These are phyloP conservation scores for Augiades crinisus DNA, from an alignment of 2,888 invertebrate species.

Conservation along the genomic window DNA sequence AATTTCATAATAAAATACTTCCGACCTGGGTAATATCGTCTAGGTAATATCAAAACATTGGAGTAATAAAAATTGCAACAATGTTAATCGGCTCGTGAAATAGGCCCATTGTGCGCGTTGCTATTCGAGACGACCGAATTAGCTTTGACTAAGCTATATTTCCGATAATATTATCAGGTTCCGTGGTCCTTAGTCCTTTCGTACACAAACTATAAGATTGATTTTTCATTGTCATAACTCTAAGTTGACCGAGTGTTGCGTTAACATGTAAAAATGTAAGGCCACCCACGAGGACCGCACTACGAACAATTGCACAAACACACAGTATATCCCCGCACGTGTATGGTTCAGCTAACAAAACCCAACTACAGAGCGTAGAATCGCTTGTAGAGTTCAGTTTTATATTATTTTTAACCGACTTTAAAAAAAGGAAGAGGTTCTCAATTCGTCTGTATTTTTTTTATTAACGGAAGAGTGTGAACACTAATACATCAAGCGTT, in stretches of 20 bases:
- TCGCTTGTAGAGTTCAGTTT: no score
- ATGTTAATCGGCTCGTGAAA: constrained; percentile 73
- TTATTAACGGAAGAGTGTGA: no score
- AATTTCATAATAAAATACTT: no score
- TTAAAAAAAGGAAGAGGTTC: no score
- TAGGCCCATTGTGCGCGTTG: constrained; percentile 60
- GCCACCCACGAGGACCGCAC: constrained; percentile 65
- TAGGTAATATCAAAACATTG: constrained; percentile 12
- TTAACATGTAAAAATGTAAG: constrained; percentile 63
- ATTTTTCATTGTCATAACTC: constrained; percentile 37
- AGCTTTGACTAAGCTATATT: constrained; percentile 62
- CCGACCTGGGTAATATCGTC: no score
- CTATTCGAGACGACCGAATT: constrained; percentile 64
- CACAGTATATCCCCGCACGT: constrained; percentile 16
- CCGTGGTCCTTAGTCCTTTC: constrained; percentile 46
- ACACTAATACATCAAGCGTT: no score
- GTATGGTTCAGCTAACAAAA: constrained; percentile 11
- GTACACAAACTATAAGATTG: constrained; percentile 50
- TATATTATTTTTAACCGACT: no score
- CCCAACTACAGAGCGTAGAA: constrained; percentile 14
- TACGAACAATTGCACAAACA: constrained; percentile 28
- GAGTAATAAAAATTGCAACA: constrained; percentile 46
- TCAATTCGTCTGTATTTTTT: no score
- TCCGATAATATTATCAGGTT: constrained; percentile 48
- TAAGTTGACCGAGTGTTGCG: constrained; percentile 15